A percentile compares a stretch with the other conserved stretches of the same genome.
Evolutionary conservation across 2,113 vertebrate genomes (phyloP).

Genomic region (Leucoraja erinaceus): DNA sequence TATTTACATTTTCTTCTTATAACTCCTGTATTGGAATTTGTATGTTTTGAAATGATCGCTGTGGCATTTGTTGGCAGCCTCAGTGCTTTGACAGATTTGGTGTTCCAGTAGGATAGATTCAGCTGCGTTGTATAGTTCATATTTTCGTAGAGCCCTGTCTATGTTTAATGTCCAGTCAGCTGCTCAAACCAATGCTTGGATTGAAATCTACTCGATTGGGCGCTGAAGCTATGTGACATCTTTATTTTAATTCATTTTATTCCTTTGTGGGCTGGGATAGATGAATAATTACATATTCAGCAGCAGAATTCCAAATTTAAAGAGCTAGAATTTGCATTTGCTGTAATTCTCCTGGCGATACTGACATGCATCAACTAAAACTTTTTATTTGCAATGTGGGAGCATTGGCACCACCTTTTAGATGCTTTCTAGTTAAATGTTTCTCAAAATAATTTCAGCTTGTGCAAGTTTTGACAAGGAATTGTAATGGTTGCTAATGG

Average conservation of each 20-base stretch:
- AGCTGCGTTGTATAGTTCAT: background rate
- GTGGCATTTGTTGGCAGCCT: background rate
- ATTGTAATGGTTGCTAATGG: background rate
- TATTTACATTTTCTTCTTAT: background rate
- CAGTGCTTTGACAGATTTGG: background rate
- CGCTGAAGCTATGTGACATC: background rate
- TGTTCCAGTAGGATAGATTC: background rate
- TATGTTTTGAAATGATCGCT: constrained; percentile 7
- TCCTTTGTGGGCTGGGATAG: background rate
- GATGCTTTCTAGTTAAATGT: background rate
- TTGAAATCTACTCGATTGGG: background rate
- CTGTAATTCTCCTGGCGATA: background rate
- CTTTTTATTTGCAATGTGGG: background rate
- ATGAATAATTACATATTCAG: background rate
- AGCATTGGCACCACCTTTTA: background rate
- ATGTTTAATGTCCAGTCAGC: background rate
- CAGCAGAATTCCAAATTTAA: background rate
- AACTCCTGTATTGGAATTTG: background rate
- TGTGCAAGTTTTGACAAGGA: background rate
- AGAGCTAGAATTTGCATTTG: background rate
- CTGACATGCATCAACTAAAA: background rate
- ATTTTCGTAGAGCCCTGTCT: background rate
- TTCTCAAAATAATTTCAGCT: background rate
- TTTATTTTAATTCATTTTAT: background rate
- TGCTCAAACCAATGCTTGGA: background rate